Evolutionary conservation across 92 coral and sea anemone species (phyloP), one percentile per base, ranked within the genome.

Genomic region (Virgularia gustaviana): DNA sequence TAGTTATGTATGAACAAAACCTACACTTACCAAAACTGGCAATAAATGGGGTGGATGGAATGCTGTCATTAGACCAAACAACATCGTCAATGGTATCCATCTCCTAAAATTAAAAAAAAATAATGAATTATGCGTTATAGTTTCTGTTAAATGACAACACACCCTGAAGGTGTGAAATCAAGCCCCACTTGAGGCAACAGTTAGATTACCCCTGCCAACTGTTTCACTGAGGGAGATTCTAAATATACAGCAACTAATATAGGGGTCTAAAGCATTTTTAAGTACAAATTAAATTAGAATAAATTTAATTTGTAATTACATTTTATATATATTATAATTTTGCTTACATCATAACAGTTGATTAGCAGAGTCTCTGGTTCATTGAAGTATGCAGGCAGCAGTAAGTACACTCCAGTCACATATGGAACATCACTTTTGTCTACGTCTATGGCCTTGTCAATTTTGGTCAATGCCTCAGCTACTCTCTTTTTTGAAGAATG

Each of bases 41-140:
- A 63, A 63, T 63, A 34, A 63, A 63, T 16, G 70, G 70, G 37
- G 70, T 29, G 20, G 49, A 11, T 36, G 70, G 70, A 63, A 55
- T 55, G 3, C 16, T 24, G 15, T 31, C 24, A 18, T 16, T 36
- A 4, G 32, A 55, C 6, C 24, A 11, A 63, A 29, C 70, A 47
- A 47, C 55, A 47, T 63, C 70, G 6, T 63, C 70, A 16, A 16
- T 28, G 3, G 70, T 63, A 2, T 29, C 49, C 2, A 32, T 37
- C 23, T 63, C 70, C 70, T 63, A 41, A 15, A 63, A 63, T 63
- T 27, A 38, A 24, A 63, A 63, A 9, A 16, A 9, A 32, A 63
- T n/a, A n/a, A n/a, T n/a, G n/a, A n/a, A n/a, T n/a, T n/a, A n/a
- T n/a, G n/a, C n/a, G n/a, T n/a, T n/a, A n/a, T n/a, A n/a, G n/a